A percentile compares a stretch with the other conserved stretches of the same genome.
These are phyloP conservation scores for Nothocercus julius DNA, from an alignment of 2,113 vertebrate species.

Conservation along the genomic window DNA sequence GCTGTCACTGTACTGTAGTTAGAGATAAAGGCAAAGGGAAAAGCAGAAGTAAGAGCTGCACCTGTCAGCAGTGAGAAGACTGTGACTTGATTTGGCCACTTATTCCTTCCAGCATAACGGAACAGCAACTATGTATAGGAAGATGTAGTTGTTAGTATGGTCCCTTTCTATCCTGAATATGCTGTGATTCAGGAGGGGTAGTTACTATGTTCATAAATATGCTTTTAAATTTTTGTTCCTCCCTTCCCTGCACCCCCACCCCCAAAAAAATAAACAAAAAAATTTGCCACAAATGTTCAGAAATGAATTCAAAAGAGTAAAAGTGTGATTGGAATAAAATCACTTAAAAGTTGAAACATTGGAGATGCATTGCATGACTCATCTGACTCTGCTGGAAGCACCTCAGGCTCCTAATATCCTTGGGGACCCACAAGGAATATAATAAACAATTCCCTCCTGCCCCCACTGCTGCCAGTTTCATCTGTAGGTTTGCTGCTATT, in stretches of 20 bases:
- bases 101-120: not conserved
- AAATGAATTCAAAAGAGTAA: not conserved
- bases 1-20: not conserved
- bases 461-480: not conserved
- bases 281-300: conserved; percentile 17
- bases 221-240: not conserved
- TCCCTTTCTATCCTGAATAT: not conserved
- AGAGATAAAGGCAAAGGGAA: not conserved
- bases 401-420: not conserved
- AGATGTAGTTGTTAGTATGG: not conserved
- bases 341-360: not conserved
- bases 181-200: not conserved
- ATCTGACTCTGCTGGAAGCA: not conserved
- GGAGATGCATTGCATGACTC: not conserved
- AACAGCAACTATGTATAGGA: not conserved
- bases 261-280: conserved; percentile 9
- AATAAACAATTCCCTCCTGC: not conserved
- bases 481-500: not conserved
- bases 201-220: not conserved
- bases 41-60: not conserved
- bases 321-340: not conserved
- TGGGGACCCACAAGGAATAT: not conserved
- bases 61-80: not conserved
- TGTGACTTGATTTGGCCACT: not conserved
- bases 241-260: no score